A percentile compares a stretch with the other conserved stretches of the same genome.
phyloP scores from a whole-genome alignment of 2,113 vertebrate genomes.

The Brachypteracias leptosomus region DNA sequence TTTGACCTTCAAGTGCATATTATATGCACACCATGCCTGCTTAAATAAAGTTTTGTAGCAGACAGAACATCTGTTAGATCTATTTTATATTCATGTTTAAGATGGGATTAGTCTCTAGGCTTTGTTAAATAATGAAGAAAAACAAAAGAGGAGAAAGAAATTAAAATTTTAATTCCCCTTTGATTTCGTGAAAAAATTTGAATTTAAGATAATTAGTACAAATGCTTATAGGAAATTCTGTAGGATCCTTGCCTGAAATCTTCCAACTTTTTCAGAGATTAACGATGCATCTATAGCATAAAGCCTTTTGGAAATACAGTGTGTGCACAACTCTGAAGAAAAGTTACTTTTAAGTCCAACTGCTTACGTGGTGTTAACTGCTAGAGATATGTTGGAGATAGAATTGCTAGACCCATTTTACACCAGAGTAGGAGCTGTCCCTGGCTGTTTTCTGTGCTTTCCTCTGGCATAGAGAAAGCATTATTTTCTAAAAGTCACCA shows the following conservation, averaged over 20 bases:
- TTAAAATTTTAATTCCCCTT: conserved; percentile 55
- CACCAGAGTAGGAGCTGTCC: neutral
- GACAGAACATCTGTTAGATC: conserved; percentile 58
- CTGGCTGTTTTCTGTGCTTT: neutral
- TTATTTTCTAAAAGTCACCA: neutral
- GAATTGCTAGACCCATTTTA: neutral
- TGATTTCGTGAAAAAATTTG: conserved; percentile 45
- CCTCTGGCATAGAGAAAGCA: neutral
- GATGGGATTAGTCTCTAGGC: conserved; percentile 60
- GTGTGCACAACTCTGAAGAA: neutral
- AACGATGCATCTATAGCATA: neutral
- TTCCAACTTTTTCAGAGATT: neutral
- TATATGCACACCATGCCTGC: conserved; percentile 30
- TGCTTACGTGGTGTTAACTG: neutral
- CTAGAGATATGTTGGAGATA: neutral
- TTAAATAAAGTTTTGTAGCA: conserved; percentile 50
- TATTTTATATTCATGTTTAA: conserved; percentile 68
- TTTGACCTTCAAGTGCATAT: conserved; percentile 34
- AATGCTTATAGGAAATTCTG: conserved; percentile 30
- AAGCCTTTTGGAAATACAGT: neutral
- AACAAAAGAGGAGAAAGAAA: conserved; percentile 50
- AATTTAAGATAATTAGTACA: conserved; percentile 47
- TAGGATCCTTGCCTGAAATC: neutral
- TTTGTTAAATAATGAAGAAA: conserved; percentile 61
- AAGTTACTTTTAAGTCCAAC: neutral